phyloP scores from a whole-genome alignment of 2,888 invertebrate species.

The Ptycholaimellus sp. region DNA sequence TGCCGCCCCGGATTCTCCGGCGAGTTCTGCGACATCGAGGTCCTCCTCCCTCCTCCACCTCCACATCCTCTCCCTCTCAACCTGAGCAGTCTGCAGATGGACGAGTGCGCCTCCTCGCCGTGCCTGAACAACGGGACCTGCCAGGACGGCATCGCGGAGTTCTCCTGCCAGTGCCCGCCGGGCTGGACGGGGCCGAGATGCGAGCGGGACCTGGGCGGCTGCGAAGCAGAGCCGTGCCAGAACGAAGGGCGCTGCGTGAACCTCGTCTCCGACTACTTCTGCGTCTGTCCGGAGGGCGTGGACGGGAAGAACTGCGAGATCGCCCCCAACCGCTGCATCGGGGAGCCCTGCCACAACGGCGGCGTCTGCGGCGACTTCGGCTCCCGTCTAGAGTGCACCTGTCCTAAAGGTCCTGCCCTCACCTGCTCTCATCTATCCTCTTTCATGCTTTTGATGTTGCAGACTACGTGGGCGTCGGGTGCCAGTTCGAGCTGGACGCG shows the following conservation, averaged over 20 bases:
- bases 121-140: constrained; percentile 49
- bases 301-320: constrained; percentile 90
- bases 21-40: constrained; percentile 45
- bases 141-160: constrained; percentile 39
- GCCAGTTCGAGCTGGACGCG: constrained; percentile 15
- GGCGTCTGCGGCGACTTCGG: constrained; percentile 86
- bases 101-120: constrained; percentile 56
- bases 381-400: constrained; percentile 74
- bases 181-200: constrained; percentile 33
- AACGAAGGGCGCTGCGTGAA: constrained; percentile 78
- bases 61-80: background rate
- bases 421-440: background rate
- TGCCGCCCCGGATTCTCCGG: constrained; percentile 72
- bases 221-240: constrained; percentile 61
- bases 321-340: constrained; percentile 75
- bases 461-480: constrained; percentile 14
- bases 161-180: constrained; percentile 60
- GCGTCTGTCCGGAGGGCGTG: constrained; percentile 47
- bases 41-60: constrained; percentile 11
- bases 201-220: constrained; percentile 63
- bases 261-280: constrained; percentile 55
- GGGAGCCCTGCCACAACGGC: constrained; percentile 79
- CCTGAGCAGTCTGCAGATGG: constrained; percentile 39
- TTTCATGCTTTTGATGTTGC: background rate
- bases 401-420: constrained; percentile 34